Conservation (phyloP, 2,797 vertebrate genomes). For the Neosilurus mollespiculum region DNA sequence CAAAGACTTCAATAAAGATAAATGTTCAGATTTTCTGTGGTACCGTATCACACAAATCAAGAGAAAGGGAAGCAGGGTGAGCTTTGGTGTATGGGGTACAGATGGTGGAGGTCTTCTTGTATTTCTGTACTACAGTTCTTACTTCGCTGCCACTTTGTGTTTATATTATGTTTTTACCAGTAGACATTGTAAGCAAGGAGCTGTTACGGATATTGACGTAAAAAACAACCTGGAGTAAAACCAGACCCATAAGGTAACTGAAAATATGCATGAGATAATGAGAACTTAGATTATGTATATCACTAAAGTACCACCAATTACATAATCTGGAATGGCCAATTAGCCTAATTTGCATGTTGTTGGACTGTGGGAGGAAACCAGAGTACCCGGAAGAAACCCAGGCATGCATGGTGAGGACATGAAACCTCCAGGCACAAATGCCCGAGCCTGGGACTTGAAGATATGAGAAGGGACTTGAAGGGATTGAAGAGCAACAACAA, state of each 20-base stretch:
- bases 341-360: too few relatives aligned
- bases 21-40: neutral
- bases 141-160: neutral
- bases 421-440: too few relatives aligned
- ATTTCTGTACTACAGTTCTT: neutral
- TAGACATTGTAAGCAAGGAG: neutral
- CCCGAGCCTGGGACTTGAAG: too few relatives aligned
- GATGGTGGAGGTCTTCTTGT: neutral
- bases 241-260: neutral
- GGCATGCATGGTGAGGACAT: too few relatives aligned
- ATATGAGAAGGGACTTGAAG: too few relatives aligned
- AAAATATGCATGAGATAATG: neutral
- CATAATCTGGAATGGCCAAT: too few relatives aligned
- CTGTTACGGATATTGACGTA: neutral
- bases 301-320: too few relatives aligned
- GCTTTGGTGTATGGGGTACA: neutral
- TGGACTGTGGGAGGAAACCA: too few relatives aligned
- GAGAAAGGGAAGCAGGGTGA: neutral
- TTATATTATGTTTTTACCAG: constrained; percentile 3
- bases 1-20: neutral
- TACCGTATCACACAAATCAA: neutral
- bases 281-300: too few relatives aligned
- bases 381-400: too few relatives aligned
- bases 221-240: neutral
- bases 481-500: too few relatives aligned